These are phyloP conservation scores for Chlamydotis undulata DNA, from an alignment of 2,113 vertebrate genomes.

Conservation along the genomic window DNA sequence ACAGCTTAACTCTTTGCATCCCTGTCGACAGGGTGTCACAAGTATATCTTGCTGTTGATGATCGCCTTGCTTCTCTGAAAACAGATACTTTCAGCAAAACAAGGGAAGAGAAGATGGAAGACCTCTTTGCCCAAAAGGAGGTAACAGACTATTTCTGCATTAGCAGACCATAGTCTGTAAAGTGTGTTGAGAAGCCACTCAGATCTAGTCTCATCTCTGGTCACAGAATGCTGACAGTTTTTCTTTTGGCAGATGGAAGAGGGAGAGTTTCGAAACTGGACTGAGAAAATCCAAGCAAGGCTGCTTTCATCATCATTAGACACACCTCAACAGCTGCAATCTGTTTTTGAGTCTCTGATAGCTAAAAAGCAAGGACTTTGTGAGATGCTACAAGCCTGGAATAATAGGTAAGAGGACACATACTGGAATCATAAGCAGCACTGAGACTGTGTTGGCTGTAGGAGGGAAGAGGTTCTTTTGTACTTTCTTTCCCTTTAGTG, in stretches of 20 bases:
- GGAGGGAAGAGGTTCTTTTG: background rate
- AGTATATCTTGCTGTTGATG: slow-evolving; percentile 93
- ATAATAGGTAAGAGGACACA: slow-evolving; percentile 81
- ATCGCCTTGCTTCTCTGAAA: slow-evolving; percentile 96
- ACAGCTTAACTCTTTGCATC: background rate
- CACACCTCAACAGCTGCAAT: slow-evolving; percentile 89
- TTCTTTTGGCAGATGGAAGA: slow-evolving; percentile 90
- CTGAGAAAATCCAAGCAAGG: slow-evolving; percentile 92
- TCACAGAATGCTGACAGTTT: background rate
- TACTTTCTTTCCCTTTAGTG: background rate
- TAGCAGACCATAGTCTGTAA: background rate
- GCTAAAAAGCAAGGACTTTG: slow-evolving; percentile 96
- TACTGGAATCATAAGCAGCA: background rate
- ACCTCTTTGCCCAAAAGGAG: slow-evolving; percentile 98
- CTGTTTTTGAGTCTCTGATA: slow-evolving; percentile 89
- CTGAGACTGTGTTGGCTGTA: background rate
- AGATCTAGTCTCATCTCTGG: background rate
- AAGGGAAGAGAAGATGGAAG: slow-evolving; percentile 98
- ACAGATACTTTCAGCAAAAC: slow-evolving; percentile 97
- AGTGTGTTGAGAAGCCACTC: background rate
- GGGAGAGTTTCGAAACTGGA: slow-evolving; percentile 90
- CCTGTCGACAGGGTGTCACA: slow-evolving; percentile 83
- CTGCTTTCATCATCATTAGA: slow-evolving; percentile 84
- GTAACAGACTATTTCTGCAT: slow-evolving; percentile 63
- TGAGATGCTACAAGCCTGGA: slow-evolving; percentile 95